Evolutionary conservation across 2,797 vertebrate species (phyloP).

Genomic region (Glyptemys insculpta): DNA sequence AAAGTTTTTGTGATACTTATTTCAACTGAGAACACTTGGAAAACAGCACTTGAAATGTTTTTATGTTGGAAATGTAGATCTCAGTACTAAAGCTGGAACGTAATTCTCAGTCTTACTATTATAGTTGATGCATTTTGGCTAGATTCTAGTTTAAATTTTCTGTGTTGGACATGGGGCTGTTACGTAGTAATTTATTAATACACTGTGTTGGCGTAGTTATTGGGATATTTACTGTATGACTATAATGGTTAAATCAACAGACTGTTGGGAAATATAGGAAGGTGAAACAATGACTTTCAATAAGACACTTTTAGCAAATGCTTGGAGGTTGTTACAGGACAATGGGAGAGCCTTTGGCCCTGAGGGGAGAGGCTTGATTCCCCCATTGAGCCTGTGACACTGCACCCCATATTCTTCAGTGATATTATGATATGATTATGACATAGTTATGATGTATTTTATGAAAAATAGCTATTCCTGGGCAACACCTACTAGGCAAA

Average conservation of each 20-base stretch:
- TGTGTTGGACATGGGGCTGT: neutral
- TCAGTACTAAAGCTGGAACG: neutral
- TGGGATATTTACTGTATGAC: neutral
- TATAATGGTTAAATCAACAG: neutral
- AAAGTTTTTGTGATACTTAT: neutral
- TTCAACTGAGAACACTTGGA: neutral
- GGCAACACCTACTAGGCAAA: too few species aligned
- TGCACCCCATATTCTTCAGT: too few species aligned
- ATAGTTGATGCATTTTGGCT: neutral
- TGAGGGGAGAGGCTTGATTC: neutral
- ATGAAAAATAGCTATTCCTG: too few species aligned
- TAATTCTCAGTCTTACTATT: neutral
- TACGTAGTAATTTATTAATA: neutral
- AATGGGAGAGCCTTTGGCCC: neutral
- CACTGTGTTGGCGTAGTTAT: neutral
- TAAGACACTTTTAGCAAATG: neutral
- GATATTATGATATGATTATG: too few species aligned
- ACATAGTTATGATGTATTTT: too few species aligned
- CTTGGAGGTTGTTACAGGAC: neutral
- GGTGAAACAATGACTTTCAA: neutral
- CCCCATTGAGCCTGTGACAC: too few species aligned
- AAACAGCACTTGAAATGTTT: neutral
- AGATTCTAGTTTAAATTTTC: neutral
- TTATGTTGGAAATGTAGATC: neutral
- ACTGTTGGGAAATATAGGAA: neutral